Evolutionary conservation across 2,113 vertebrate species (phyloP).

Genomic region (Archilochus colubris): DNA sequence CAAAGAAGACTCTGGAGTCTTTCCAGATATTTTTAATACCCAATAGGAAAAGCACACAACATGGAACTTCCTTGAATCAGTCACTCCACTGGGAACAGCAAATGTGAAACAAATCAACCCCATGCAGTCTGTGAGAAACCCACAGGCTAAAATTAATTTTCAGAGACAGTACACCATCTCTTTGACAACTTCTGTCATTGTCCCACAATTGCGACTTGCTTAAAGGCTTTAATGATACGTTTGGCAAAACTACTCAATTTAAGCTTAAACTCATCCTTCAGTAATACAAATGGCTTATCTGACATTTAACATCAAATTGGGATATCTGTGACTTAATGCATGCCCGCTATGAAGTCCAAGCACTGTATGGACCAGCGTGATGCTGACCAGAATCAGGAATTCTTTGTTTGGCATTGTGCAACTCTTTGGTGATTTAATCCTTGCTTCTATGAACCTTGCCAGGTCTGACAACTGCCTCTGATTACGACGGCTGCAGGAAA

Average conservation of each 20-base stretch:
- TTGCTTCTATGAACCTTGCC: not conserved
- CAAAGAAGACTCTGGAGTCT: not conserved
- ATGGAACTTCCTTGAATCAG: not conserved
- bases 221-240: not conserved
- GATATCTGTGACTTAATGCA: not conserved
- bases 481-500: not conserved
- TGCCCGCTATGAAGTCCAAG: not conserved
- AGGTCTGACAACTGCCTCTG: not conserved
- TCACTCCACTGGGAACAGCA: not conserved
- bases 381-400: not conserved
- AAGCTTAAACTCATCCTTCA: constrained; percentile 2
- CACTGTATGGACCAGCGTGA: not conserved
- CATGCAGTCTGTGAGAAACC: not conserved
- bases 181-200: not conserved
- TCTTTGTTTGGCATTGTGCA: not conserved
- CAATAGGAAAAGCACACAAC: not conserved
- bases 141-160: not conserved
- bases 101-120: not conserved
- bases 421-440: not conserved
- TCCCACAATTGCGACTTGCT: not conserved
- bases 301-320: constrained; percentile 8
- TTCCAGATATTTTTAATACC: not conserved
- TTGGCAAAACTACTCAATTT: not conserved
- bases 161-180: not conserved
- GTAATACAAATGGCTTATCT: not conserved